Conservation (phyloP, 1,140 invertebrate genomes). For the Drosophila willistoni region DNA sequence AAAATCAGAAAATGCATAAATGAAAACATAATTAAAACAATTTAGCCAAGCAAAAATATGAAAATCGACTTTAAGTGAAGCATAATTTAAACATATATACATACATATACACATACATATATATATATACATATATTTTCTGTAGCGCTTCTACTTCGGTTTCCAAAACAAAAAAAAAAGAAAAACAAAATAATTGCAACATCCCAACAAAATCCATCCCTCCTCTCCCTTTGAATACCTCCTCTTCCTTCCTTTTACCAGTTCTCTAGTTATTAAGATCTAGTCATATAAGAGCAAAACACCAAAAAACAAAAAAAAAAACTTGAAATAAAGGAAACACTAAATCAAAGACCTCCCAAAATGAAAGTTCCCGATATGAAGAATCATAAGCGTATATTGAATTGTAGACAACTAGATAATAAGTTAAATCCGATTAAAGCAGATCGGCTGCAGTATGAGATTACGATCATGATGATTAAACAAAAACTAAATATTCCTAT, state of each 20-base stretch:
- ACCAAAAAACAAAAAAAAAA: constrained; percentile 42
- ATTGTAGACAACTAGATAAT: constrained; percentile 55
- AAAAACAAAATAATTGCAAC: background rate
- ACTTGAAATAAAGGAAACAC: constrained; percentile 18
- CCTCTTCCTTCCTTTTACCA: constrained; percentile 5
- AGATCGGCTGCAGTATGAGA: constrained; percentile 36
- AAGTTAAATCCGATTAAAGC: constrained; percentile 44
- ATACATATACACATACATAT: constrained; percentile 15
- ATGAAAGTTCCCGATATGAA: constrained; percentile 71
- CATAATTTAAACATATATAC: constrained; percentile 7
- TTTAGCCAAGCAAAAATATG: constrained; percentile 2
- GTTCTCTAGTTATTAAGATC: constrained; percentile 7
- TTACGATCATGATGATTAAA: constrained; percentile 49
- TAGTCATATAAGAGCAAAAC: constrained; percentile 50
- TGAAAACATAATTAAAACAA: constrained; percentile 7
- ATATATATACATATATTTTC: constrained; percentile 47
- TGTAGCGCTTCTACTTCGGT: constrained; percentile 67
- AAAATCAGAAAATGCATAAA: constrained; percentile 7
- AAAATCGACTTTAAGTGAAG: background rate
- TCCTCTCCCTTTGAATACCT: constrained; percentile 1
- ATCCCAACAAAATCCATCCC: background rate
- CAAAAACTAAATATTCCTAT: constrained; percentile 76
- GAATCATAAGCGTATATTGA: constrained; percentile 56
- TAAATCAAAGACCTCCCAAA: constrained; percentile 78
- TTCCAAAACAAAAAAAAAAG: constrained; percentile 31